Evolutionary conservation across 2,888 invertebrate genomes (phyloP).

Genomic region (Brenthis ino): DNA sequence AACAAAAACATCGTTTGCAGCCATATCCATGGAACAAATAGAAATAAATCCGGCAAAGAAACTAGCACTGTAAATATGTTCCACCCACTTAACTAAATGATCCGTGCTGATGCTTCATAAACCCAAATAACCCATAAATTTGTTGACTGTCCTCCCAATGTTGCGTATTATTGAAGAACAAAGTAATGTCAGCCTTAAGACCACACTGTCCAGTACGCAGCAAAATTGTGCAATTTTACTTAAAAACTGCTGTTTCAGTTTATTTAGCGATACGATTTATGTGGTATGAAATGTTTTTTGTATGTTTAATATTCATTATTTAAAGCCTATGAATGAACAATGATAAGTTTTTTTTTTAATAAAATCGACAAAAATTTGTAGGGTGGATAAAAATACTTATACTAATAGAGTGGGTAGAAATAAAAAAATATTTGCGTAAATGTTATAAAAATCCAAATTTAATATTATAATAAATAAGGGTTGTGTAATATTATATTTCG

Average conservation of each 20-base stretch:
- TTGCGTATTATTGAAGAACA: background rate
- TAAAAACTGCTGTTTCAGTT: background rate
- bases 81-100: constrained; percentile 28
- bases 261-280: background rate
- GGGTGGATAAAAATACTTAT: no score
- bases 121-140: constrained; percentile 20
- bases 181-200: background rate
- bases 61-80: constrained; percentile 21
- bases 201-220: background rate
- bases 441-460: no score
- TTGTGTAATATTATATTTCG: no score
- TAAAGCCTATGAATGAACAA: no score
- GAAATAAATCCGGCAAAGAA: constrained; percentile 13
- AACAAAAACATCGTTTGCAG: constrained; percentile 22
- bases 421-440: no score
- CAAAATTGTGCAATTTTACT: no score
- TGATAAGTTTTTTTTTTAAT: no score
- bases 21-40: constrained; percentile 7
- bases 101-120: constrained; percentile 22
- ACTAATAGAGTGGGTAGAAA: no score
- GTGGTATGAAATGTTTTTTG: no score
- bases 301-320: no score
- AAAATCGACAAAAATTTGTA: no score
- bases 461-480: no score
- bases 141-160: constrained; percentile 2